These are phyloP conservation scores for Archegozetes longisetosus DNA, from an alignment of 1,140 invertebrate genomes.

Conservation along the genomic window DNA sequence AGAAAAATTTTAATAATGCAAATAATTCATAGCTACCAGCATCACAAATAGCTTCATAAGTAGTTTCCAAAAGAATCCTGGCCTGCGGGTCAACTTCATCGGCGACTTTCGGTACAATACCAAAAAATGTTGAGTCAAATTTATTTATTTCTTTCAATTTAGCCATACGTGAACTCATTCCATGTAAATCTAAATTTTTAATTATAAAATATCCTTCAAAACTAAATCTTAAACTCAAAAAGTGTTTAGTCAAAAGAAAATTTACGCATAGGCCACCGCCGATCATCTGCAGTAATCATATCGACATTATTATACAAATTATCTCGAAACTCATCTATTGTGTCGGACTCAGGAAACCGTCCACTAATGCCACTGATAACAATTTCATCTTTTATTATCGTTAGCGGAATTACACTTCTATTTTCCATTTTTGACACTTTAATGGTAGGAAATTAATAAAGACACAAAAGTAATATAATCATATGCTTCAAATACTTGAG, in stretches of 20 bases:
- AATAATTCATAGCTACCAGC: too few species aligned
- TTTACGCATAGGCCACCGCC: constrained; percentile 44
- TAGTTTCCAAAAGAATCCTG: too few species aligned
- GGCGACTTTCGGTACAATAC: constrained; percentile 6
- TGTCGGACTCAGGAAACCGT: constrained; percentile 67
- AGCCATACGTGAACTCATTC: constrained; percentile 2
- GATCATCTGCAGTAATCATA: constrained; percentile 67
- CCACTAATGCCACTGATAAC: constrained; percentile 78
- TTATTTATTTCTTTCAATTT: constrained; percentile 15
- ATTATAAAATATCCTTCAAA: too few species aligned
- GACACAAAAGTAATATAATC: too few species aligned
- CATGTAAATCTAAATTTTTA: not conserved
- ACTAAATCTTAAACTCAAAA: too few species aligned
- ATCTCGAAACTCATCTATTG: constrained; percentile 72
- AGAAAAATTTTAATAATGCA: too few species aligned
- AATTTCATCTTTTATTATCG: constrained; percentile 52
- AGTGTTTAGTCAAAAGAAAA: too few species aligned
- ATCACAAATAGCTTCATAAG: constrained; percentile 90
- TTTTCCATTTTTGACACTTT: too few species aligned
- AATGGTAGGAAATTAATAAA: too few species aligned
- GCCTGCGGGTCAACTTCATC: constrained; percentile 59
- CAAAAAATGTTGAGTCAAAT: constrained; percentile 15
- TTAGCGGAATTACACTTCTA: too few species aligned
- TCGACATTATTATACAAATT: constrained; percentile 69
- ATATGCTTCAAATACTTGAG: too few species aligned